phyloP scores from a whole-genome alignment of 1,140 invertebrate species.

The Spodoptera litura region DNA sequence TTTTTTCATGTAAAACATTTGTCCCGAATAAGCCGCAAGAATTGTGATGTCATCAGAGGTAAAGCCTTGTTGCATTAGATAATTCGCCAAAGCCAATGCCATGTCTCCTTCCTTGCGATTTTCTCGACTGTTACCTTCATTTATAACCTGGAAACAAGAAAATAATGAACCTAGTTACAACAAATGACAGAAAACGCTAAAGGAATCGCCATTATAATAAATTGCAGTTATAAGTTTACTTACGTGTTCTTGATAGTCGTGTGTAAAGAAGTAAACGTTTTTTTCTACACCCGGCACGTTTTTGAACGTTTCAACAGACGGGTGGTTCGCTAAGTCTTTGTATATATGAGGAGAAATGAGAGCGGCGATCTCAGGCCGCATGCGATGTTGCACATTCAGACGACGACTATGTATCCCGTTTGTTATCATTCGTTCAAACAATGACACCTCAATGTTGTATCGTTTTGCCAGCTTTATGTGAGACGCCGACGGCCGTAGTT shows the following conservation, averaged over 20 bases:
- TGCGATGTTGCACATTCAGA: constrained; percentile 88
- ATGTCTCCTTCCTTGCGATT: constrained; percentile 88
- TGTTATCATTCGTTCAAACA: constrained; percentile 91
- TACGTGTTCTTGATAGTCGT: constrained; percentile 85
- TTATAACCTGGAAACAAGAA: constrained; percentile 68
- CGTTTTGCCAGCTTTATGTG: constrained; percentile 87
- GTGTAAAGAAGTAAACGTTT: constrained; percentile 89
- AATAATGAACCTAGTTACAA: background rate
- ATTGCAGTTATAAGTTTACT: background rate
- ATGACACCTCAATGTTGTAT: constrained; percentile 89
- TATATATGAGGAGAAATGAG: constrained; percentile 89
- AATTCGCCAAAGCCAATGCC: constrained; percentile 86
- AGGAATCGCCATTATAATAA: no score
- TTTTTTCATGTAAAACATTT: constrained; percentile 86
- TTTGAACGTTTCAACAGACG: constrained; percentile 84
- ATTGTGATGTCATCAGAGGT: constrained; percentile 88
- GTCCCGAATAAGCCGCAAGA: constrained; percentile 89
- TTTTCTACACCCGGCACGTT: constrained; percentile 84
- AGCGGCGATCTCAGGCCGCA: constrained; percentile 88
- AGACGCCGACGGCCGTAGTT: constrained; percentile 89
- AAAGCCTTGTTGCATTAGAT: constrained; percentile 88
- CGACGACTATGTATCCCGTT: constrained; percentile 86
- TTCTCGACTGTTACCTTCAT: constrained; percentile 85
- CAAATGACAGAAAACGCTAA: no score
- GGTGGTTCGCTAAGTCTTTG: constrained; percentile 85